These are phyloP conservation scores for Sebastes ruberrimus DNA, from an alignment of 2,797 vertebrate species.

Conservation along the genomic window DNA sequence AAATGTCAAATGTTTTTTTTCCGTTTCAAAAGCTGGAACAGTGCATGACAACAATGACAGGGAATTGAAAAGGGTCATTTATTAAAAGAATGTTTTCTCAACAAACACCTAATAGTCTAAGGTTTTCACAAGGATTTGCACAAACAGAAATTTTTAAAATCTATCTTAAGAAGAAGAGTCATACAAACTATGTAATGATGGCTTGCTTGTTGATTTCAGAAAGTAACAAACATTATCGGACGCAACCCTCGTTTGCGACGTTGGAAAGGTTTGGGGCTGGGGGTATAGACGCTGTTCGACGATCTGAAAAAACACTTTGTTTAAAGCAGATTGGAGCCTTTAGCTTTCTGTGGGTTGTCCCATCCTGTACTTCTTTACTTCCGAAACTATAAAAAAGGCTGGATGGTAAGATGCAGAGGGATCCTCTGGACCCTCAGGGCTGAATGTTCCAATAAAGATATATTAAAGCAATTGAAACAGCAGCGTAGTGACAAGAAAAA, in stretches of 20 bases:
- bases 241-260: no score
- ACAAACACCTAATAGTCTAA: background rate
- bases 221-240: no score
- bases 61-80: conserved; percentile 14
- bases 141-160: background rate
- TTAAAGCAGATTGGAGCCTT: background rate
- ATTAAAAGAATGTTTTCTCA: conserved; percentile 1
- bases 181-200: background rate
- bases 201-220: background rate
- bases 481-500: background rate
- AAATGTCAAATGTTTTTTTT: conserved; percentile 39
- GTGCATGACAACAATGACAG: conserved; percentile 7
- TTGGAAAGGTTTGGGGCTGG: no score
- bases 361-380: background rate
- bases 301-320: background rate
- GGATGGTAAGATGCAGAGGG: no score
- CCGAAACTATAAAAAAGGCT: background rate
- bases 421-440: background rate
- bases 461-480: background rate
- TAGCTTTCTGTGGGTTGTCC: background rate
- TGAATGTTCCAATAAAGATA: background rate
- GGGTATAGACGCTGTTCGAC: background rate
- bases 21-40: background rate
- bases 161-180: background rate
- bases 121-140: conserved; percentile 21